Percentiles rank a stretch among this genome's conserved stretches.
phyloP scores from a whole-genome alignment of 2,888 invertebrate genomes.

The Chrysopilus asiliformis region DNA sequence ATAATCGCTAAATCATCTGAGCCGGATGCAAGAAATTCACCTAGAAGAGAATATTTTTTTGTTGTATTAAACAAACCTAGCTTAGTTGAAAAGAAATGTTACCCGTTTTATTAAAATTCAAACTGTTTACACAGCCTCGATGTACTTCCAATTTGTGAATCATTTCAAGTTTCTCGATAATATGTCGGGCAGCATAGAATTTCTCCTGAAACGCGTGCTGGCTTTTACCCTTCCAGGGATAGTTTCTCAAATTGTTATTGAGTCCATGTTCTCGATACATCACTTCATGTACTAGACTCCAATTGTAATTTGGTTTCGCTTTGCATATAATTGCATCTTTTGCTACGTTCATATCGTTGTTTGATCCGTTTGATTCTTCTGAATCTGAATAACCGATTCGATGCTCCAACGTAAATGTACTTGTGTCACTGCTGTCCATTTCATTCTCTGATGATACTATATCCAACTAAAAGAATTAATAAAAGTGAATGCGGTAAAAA shows the following conservation, averaged over 20 bases:
- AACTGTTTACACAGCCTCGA: slow-evolving; percentile 81
- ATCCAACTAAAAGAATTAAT: too few species aligned
- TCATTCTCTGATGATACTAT: too few species aligned
- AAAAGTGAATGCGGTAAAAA: too few species aligned
- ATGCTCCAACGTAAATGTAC: too few species aligned
- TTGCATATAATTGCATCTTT: slow-evolving; percentile 9
- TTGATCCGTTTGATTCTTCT: too few species aligned
- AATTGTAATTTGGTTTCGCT: slow-evolving; percentile 24
- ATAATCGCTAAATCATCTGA: slow-evolving; percentile 80
- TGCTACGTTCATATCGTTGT: too few species aligned
- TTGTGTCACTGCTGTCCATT: too few species aligned
- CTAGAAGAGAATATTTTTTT: slow-evolving; percentile 25
- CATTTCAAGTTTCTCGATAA: slow-evolving; percentile 68
- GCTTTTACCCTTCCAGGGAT: too few species aligned
- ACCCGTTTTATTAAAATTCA: slow-evolving; percentile 76
- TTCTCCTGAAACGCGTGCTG: slow-evolving; percentile 44
- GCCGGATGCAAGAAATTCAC: slow-evolving; percentile 68
- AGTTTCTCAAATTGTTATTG: slow-evolving; percentile 16
- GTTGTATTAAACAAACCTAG: too few species aligned
- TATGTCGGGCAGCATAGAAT: slow-evolving; percentile 69
- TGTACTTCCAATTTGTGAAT: slow-evolving; percentile 66
- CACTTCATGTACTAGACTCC: slow-evolving; percentile 23
- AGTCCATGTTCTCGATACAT: slow-evolving; percentile 27
- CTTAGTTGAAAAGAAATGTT: too few species aligned
- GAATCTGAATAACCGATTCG: too few species aligned